Evolutionary conservation across 2,113 vertebrate species (phyloP).

Genomic region (Nothobranchius kuhntae): DNA sequence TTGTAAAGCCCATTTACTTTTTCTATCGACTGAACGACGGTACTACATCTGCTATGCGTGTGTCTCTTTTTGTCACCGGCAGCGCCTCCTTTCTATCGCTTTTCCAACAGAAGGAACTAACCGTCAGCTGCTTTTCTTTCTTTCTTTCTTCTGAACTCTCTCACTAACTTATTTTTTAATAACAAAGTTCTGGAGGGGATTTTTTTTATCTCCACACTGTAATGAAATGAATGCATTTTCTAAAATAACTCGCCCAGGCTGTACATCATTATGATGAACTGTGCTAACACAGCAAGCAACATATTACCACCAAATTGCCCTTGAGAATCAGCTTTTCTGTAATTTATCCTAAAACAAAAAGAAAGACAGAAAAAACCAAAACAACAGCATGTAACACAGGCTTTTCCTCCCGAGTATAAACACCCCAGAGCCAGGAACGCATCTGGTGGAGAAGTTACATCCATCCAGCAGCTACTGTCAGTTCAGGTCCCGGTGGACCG

Average conservation of each 20-base stretch:
- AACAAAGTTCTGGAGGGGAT: constrained; percentile 34
- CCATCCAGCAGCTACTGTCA: constrained; percentile 56
- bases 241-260: constrained; percentile 50
- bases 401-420: constrained; percentile 37
- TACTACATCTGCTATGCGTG: not conserved
- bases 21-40: not conserved
- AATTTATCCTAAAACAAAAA: constrained; percentile 42
- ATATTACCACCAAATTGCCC: constrained; percentile 45
- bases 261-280: constrained; percentile 58
- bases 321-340: constrained; percentile 49
- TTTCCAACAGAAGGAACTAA: constrained; percentile 33
- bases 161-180: constrained; percentile 43
- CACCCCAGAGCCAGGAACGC: constrained; percentile 55
- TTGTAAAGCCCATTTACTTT: not conserved
- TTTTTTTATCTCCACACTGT: constrained; percentile 36
- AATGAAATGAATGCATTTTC: constrained; percentile 58
- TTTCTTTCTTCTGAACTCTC: not conserved
- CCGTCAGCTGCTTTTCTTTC: constrained; percentile 1
- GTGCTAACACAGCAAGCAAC: constrained; percentile 37
- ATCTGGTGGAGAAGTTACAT: constrained; percentile 61
- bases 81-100: constrained; percentile 1
- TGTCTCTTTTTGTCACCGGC: not conserved
- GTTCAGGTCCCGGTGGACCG: constrained; percentile 36
- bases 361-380: constrained; percentile 1
- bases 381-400: constrained; percentile 24